Evolutionary conservation across 2,113 vertebrate genomes (phyloP), one percentile per base, ranked within the genome.

Genomic region (Emydura subglobosa): DNA sequence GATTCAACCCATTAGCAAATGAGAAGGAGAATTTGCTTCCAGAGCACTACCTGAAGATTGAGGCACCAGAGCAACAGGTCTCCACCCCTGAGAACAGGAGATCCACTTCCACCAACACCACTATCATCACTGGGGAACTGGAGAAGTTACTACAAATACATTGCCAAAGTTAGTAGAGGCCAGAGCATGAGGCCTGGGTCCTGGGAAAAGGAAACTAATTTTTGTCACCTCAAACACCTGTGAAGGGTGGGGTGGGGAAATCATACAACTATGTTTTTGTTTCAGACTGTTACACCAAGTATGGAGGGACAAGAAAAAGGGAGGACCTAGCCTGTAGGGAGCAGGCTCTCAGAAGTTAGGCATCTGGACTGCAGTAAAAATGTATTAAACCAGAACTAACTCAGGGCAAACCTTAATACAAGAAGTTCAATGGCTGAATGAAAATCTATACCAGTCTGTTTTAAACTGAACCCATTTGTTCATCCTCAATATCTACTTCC

Each of bases 351-450:
- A 84, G 3, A 22, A 79, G 39, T 82, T 2, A 7, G 87, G 87
- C 10, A 88, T 85, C 53, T 39, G 44, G 44, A 86, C 83, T 79
- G 87, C 87, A 91, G 79, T 27, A 59, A 93, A 72, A 95, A 91
- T 49, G 49, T 87, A 88, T 0, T 19, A 31, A 91, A 24, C 10
- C 29, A 79, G 85, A 95, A 94, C 95, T 17, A 79, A 88, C 31
- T 16, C 29, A 59, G 34, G 54, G 7, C 34, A 88, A 85, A 16
- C 65, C 74, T 17, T 83, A 31, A 88, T 90, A 34, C 61, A 34
- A 81, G 65, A 88, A 39, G 34, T 51, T 53, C 34, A 51, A 68
- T 42, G 47, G 57, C 86, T 82, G 51, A 85, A 87, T n/a, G 49
- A 85, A 54, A 74, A 4, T 2, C 59, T 79, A 49, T 83, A 87